These are phyloP conservation scores for Drosophila lacertosa DNA, from an alignment of 1,140 invertebrate genomes.

Conservation along the genomic window DNA sequence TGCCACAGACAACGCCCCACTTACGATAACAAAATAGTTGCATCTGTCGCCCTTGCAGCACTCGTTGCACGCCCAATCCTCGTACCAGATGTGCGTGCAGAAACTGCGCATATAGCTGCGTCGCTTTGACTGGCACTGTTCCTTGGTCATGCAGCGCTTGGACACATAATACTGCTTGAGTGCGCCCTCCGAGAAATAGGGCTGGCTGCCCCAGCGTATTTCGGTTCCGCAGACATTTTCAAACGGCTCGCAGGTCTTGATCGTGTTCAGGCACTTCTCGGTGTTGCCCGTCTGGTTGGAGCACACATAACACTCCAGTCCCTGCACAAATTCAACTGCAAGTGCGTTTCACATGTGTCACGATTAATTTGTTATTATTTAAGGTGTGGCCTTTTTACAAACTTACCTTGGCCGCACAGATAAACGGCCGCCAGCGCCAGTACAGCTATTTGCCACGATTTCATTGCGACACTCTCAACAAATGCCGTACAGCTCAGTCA, in stretches of 20 bases:
- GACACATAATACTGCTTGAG: slow-evolving; percentile 97
- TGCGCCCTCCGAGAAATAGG: slow-evolving; percentile 96
- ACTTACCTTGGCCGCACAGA: slow-evolving; percentile 61
- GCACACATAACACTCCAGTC: slow-evolving; percentile 97
- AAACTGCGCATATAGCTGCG: slow-evolving; percentile 88
- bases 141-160: slow-evolving; percentile 94
- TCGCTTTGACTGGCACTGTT: slow-evolving; percentile 90
- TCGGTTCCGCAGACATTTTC: slow-evolving; percentile 95
- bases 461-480: slow-evolving; percentile 18
- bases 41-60: slow-evolving; percentile 98
- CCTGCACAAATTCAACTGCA: slow-evolving; percentile 85
- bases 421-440: slow-evolving; percentile 57
- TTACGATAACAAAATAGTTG: slow-evolving; percentile 98
- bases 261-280: slow-evolving; percentile 96
- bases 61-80: slow-evolving; percentile 98
- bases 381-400: slow-evolving; percentile 65
- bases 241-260: slow-evolving; percentile 93
- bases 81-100: slow-evolving; percentile 98
- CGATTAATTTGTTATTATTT: slow-evolving; percentile 13
- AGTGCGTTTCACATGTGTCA: slow-evolving; percentile 1
- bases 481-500: background rate
- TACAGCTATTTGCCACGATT: slow-evolving; percentile 62
- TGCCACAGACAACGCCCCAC: slow-evolving; percentile 79
- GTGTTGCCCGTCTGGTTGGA: slow-evolving; percentile 95
- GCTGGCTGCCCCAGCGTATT: slow-evolving; percentile 96